A percentile compares a stretch with the other conserved stretches of the same genome.
These are phyloP conservation scores for Crossocerus cetratus DNA, from an alignment of 2,888 invertebrate species.

Conservation along the genomic window DNA sequence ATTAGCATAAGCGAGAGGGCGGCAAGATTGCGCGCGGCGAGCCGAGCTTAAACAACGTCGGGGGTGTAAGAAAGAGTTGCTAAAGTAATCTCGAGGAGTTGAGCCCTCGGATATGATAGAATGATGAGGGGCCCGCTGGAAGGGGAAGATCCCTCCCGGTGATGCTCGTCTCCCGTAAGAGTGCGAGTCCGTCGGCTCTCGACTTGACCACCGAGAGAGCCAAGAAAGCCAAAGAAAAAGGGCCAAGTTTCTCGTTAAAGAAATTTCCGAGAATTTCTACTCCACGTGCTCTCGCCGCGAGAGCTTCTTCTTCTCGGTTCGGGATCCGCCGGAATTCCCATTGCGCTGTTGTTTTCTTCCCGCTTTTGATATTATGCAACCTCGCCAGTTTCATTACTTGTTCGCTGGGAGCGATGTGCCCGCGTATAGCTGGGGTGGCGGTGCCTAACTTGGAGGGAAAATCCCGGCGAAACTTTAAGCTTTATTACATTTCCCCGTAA, in stretches of 20 bases:
- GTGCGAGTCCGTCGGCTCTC: too few relatives aligned
- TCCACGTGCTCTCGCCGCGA: constrained; percentile 5
- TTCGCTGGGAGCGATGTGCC: constrained; percentile 15
- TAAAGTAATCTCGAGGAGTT: too few relatives aligned
- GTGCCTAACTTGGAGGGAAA: constrained; percentile 19
- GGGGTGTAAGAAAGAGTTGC: too few relatives aligned
- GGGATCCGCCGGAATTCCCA: not conserved
- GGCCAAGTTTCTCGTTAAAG: constrained; percentile 12
- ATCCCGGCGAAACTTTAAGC: constrained; percentile 23
- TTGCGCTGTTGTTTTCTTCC: constrained; percentile 35
- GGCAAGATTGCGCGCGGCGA: not conserved
- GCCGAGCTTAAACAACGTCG: too few relatives aligned
- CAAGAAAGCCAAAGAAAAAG: constrained; percentile 28
- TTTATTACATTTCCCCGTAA: constrained; percentile 43
- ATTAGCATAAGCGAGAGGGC: not conserved
- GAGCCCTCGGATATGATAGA: too few relatives aligned
- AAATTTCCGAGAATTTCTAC: constrained; percentile 43
- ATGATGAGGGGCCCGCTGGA: too few relatives aligned
- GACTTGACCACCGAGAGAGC: too few relatives aligned
- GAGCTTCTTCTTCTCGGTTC: constrained; percentile 3
- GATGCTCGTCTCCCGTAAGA: too few relatives aligned
- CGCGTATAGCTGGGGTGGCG: too few relatives aligned
- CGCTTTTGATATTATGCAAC: constrained; percentile 50
- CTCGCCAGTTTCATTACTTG: constrained; percentile 49
- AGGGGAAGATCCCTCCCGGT: too few relatives aligned